These are phyloP conservation scores for Phenganax stokvisi DNA, from an alignment of 92 coral and sea anemone genomes.

Conservation along the genomic window DNA sequence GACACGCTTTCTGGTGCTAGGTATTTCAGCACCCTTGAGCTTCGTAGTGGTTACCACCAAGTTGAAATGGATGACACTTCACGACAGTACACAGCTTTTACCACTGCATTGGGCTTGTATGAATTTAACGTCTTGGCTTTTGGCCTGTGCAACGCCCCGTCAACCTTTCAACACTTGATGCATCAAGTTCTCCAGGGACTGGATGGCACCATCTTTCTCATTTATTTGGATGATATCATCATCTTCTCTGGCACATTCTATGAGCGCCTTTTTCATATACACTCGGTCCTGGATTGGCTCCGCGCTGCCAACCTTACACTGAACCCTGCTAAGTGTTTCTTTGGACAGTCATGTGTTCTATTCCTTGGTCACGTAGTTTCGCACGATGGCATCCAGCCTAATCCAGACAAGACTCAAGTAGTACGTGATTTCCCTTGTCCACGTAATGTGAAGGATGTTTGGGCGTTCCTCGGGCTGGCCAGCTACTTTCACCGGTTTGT, in stretches of 20 bases:
- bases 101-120: conserved; percentile 46
- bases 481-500: conserved; percentile 60
- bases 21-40: conserved; percentile 45
- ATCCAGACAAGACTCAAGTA: conserved; percentile 46
- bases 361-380: conserved; percentile 43
- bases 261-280: conserved; percentile 41
- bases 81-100: conserved; percentile 48
- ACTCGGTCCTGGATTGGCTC: conserved; percentile 44
- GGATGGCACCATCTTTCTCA: conserved; percentile 37
- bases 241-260: conserved; percentile 44
- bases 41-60: conserved; percentile 49
- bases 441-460: conserved; percentile 39
- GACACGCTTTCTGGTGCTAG: conserved; percentile 38
- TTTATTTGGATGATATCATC: conserved; percentile 51
- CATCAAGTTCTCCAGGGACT: conserved; percentile 42
- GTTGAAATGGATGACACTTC: conserved; percentile 35
- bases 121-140: conserved; percentile 49
- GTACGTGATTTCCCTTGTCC: conserved; percentile 54
- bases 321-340: conserved; percentile 52
- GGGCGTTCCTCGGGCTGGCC: conserved; percentile 54
- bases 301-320: conserved; percentile 51
- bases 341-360: conserved; percentile 40
- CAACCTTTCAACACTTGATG: conserved; percentile 49
- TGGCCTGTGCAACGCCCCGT: conserved; percentile 45
- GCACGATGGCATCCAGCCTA: conserved; percentile 45